Evolutionary conservation across 2,797 vertebrate genomes (phyloP).

Genomic region (Betta splendens): DNA sequence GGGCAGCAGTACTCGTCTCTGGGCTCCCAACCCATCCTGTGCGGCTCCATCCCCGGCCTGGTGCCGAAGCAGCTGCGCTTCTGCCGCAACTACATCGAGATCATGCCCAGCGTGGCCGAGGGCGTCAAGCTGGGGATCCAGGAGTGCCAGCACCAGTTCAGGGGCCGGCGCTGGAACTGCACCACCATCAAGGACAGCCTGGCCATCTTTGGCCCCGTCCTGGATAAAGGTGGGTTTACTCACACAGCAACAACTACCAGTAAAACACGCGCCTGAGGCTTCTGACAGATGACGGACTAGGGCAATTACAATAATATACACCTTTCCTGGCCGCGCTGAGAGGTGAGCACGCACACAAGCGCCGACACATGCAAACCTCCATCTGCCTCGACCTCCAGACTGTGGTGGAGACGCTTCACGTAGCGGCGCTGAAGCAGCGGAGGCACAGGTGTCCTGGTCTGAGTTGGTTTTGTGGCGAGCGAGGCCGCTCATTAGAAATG

Average conservation of each 20-base stretch:
- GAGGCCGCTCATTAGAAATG: conserved; percentile 71
- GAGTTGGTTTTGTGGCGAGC: conserved; percentile 51
- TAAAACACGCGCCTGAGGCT: conserved; percentile 43
- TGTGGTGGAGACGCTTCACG: conserved; percentile 36
- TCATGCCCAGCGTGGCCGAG: conserved; percentile 97
- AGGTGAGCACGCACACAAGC: conserved; percentile 63
- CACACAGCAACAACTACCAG: conserved; percentile 13
- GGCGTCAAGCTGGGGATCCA: conserved; percentile 95
- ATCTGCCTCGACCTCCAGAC: conserved; percentile 54
- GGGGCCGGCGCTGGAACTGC: conserved; percentile 96
- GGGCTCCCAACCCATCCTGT: conserved; percentile 92
- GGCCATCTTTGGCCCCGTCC: conserved; percentile 95
- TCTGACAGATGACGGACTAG: conserved; percentile 67
- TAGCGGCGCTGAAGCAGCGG: conserved; percentile 25
- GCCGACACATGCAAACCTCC: conserved; percentile 61
- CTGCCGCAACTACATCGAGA: conserved; percentile 97
- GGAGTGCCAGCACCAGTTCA: conserved; percentile 97
- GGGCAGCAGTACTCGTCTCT: conserved; percentile 94
- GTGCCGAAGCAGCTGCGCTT: conserved; percentile 98
- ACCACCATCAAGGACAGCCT: conserved; percentile 94
- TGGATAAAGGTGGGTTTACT: conserved; percentile 91
- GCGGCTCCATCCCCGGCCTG: conserved; percentile 93
- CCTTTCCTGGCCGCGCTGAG: conserved; percentile 65
- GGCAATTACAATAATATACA: conserved; percentile 76
- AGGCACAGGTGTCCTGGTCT: conserved; percentile 51